Percentiles rank a stretch among this genome's conserved stretches.
Conservation (phyloP, 1,140 invertebrate species). For the Euschistus heros region DNA sequence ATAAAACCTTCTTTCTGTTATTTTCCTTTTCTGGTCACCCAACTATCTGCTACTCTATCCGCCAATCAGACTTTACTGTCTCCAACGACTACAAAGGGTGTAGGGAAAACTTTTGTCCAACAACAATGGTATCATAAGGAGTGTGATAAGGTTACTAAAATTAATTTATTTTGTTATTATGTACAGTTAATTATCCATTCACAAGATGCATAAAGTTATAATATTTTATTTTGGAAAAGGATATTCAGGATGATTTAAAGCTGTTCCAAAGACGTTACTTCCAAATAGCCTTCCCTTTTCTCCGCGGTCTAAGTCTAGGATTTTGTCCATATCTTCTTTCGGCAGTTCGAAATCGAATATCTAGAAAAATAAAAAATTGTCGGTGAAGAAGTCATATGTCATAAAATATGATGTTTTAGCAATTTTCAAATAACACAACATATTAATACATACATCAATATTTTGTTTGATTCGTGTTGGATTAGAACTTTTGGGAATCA, state of each 20-base stretch:
- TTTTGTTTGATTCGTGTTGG: slow-evolving; percentile 55
- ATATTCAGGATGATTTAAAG: slow-evolving; percentile 18
- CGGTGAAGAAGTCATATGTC: neutral
- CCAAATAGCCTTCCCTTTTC: slow-evolving; percentile 39
- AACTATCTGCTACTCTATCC: too few relatives aligned
- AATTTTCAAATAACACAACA: neutral
- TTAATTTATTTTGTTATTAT: too few relatives aligned
- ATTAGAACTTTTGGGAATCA: slow-evolving; percentile 80
- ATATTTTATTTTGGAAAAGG: neutral
- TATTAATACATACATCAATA: slow-evolving; percentile 35
- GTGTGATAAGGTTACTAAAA: too few relatives aligned
- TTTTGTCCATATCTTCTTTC: slow-evolving; percentile 39
- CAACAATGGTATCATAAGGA: too few relatives aligned
- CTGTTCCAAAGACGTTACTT: neutral
- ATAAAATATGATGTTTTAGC: neutral
- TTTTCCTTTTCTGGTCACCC: too few relatives aligned
- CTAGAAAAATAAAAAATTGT: slow-evolving; percentile 40
- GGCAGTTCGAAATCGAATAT: slow-evolving; percentile 47
- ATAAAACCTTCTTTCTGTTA: too few relatives aligned
- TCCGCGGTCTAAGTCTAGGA: slow-evolving; percentile 43
- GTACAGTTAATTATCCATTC: too few relatives aligned
- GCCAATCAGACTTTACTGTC: too few relatives aligned
- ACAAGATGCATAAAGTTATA: too few relatives aligned
- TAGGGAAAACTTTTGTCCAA: too few relatives aligned
- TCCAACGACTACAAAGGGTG: too few relatives aligned